Percentiles rank a stretch among this genome's conserved stretches.
Conservation (phyloP, 2,888 invertebrate genomes). For the Macaria liturata region DNA sequence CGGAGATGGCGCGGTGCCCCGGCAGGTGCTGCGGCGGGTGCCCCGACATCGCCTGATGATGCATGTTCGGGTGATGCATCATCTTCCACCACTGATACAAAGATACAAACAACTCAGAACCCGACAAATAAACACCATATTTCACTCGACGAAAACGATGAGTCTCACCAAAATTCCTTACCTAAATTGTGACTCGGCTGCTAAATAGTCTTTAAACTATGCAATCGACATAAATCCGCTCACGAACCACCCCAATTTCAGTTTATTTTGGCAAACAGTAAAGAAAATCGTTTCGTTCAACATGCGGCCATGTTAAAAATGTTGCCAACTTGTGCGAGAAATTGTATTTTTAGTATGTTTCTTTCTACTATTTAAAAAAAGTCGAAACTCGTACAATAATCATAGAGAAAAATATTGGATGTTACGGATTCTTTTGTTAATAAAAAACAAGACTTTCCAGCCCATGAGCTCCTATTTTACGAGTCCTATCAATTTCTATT, state of each 20-base stretch:
- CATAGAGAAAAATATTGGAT: too few relatives aligned
- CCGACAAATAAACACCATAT: conserved; percentile 66
- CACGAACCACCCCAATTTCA: conserved; percentile 62
- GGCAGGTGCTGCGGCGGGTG: conserved; percentile 78
- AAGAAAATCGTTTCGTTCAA: conserved; percentile 90
- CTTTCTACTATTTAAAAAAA: too few relatives aligned
- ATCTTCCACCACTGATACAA: conserved; percentile 65
- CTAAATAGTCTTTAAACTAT: conserved; percentile 55
- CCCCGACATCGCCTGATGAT: conserved; percentile 80
- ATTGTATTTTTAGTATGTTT: background rate
- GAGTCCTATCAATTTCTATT: too few relatives aligned
- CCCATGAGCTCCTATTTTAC: too few relatives aligned
- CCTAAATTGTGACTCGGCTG: conserved; percentile 58
- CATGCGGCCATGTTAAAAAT: conserved; percentile 93
- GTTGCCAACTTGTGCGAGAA: conserved; percentile 44
- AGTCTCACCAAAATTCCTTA: conserved; percentile 63
- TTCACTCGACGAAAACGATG: conserved; percentile 47
- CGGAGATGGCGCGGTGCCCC: conserved; percentile 72
- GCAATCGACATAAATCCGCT: conserved; percentile 69
- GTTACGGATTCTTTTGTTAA: too few relatives aligned
- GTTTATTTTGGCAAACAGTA: conserved; percentile 89
- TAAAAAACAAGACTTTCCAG: too few relatives aligned
- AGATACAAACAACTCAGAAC: conserved; percentile 68
- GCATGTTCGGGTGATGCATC: conserved; percentile 84
- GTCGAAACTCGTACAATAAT: too few relatives aligned